These are phyloP conservation scores for Saxidomus purpurata DNA, from an alignment of 1,140 invertebrate species.

Conservation along the genomic window DNA sequence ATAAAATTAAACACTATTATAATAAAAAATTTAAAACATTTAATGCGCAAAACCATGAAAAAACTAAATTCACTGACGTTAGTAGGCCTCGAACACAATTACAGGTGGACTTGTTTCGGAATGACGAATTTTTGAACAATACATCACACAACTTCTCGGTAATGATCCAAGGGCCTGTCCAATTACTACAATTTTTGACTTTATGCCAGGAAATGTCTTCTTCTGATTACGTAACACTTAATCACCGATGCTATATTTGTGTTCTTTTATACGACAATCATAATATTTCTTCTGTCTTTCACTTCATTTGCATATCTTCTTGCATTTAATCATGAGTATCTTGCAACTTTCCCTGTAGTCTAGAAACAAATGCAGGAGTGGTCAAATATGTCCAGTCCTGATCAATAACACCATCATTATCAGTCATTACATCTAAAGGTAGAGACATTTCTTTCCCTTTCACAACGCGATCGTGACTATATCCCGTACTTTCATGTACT, in stretches of 20 bases:
- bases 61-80: too few species aligned
- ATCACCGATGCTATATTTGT: conserved; percentile 51
- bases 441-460: conserved; percentile 42
- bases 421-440: not conserved
- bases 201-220: conserved; percentile 30
- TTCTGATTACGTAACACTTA: conserved; percentile 58
- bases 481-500: not conserved
- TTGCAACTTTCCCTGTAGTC: conserved; percentile 13
- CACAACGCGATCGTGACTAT: not conserved
- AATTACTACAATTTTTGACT: conserved; percentile 55
- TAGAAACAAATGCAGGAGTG: not conserved
- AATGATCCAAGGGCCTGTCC: conserved; percentile 64
- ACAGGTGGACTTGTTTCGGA: conserved; percentile 14
- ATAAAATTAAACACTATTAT: too few species aligned
- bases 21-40: too few species aligned
- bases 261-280: conserved; percentile 8
- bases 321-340: conserved; percentile 8
- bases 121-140: conserved; percentile 48
- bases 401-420: not conserved
- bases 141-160: conserved; percentile 53
- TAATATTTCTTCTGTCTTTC: conserved; percentile 57
- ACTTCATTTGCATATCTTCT: conserved; percentile 11
- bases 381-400: not conserved
- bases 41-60: too few species aligned
- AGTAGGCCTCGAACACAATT: too few species aligned